Conservation (phyloP, 2,113 vertebrate genomes). For the Strix uralensis region DNA sequence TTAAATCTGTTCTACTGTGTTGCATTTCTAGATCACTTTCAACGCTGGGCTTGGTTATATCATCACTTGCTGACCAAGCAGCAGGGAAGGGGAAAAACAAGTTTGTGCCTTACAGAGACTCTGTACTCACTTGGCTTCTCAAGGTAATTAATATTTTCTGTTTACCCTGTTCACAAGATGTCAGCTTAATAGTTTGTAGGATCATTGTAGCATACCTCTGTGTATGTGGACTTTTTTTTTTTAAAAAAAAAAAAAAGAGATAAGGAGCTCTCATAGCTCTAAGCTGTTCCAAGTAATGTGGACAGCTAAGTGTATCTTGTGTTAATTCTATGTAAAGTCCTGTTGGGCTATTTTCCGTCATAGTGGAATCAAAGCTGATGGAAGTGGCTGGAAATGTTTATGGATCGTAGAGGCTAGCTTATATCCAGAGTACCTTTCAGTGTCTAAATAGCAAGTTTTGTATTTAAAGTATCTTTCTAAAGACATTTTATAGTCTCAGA, state of each 20-base stretch:
- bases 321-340: background rate
- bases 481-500: background rate
- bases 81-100: constrained; percentile 94
- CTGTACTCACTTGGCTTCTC: constrained; percentile 97
- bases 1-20: background rate
- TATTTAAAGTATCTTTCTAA: background rate
- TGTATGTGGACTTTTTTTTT: background rate
- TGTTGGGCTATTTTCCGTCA: background rate
- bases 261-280: background rate
- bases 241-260: background rate
- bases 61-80: constrained; percentile 95
- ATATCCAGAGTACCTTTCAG: background rate
- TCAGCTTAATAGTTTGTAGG: background rate
- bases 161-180: background rate
- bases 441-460: background rate
- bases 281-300: background rate
- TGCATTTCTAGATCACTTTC: constrained; percentile 86
- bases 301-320: background rate
- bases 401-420: background rate
- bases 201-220: background rate
- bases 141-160: constrained; percentile 79
- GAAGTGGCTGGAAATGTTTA: background rate
- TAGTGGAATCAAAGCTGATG: background rate
- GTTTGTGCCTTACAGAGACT: constrained; percentile 99
- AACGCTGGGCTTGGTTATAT: constrained; percentile 95